Percentiles rank a stretch among this genome's conserved stretches.
These are phyloP conservation scores for Dasysyrphus tricinctus DNA, from an alignment of 2,888 invertebrate species.

Conservation along the genomic window DNA sequence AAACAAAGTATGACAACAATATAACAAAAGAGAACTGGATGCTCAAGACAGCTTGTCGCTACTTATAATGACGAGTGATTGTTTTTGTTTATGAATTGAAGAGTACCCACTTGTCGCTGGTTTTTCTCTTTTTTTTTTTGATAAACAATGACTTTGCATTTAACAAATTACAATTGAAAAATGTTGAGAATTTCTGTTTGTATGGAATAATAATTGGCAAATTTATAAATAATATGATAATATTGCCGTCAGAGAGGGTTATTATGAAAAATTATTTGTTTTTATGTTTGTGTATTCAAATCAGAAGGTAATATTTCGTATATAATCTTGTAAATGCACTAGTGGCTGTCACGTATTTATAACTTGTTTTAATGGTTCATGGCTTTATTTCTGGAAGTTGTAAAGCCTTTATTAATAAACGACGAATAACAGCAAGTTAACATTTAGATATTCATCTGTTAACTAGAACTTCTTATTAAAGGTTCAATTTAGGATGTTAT, in stretches of 20 bases:
- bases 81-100: conserved; percentile 15
- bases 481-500: no score
- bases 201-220: conserved; percentile 1
- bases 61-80: conserved; percentile 31
- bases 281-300: neutral
- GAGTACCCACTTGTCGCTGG: conserved; percentile 39
- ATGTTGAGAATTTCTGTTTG: neutral
- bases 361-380: neutral
- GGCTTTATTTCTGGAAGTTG: no score
- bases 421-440: no score
- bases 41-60: conserved; percentile 51
- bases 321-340: neutral
- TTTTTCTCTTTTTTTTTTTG: neutral
- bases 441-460: no score
- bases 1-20: conserved; percentile 12
- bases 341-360: neutral
- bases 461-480: no score
- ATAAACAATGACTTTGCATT: conserved; percentile 9
- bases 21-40: conserved; percentile 43
- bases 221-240: conserved; percentile 6
- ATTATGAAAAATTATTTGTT: neutral
- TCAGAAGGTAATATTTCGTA: neutral
- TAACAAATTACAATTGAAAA: conserved; percentile 9
- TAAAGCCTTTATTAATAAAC: no score
- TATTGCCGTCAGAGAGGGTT: neutral